phyloP scores from a whole-genome alignment of 2,113 vertebrate species.

The Artemisiospiza belli region DNA sequence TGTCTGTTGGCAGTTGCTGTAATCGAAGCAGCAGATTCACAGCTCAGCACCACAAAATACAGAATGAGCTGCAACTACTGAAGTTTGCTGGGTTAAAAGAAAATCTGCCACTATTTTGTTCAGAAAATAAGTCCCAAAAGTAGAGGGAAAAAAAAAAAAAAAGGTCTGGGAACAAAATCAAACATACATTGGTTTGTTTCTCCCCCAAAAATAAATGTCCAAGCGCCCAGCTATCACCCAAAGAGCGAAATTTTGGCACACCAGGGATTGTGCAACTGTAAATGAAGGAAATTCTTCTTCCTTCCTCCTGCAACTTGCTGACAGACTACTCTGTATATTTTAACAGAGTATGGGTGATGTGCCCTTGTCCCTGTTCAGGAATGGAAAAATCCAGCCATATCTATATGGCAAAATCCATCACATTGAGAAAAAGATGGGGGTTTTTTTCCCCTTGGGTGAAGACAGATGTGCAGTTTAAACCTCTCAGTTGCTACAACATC shows the following conservation, averaged over 20 bases:
- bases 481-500: not conserved
- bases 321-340: not conserved
- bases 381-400: not conserved
- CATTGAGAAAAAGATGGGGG: rapidly evolving
- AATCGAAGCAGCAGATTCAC: constrained; percentile 36
- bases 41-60: not conserved
- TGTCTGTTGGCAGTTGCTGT: constrained; percentile 3
- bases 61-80: not conserved
- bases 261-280: not conserved
- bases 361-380: not conserved
- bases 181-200: not conserved
- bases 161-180: not conserved
- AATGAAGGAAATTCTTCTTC: not conserved
- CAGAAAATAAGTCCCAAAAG: not conserved
- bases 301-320: not conserved
- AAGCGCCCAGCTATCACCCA: not conserved
- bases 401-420: not conserved
- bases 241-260: not conserved
- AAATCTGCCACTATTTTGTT: not conserved
- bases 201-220: not conserved
- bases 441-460: not conserved
- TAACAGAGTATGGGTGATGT: not conserved
- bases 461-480: not conserved
- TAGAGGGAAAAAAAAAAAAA: not conserved
- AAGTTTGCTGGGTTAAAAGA: constrained; percentile 9